A percentile compares a stretch with the other conserved stretches of the same genome.
Conservation (phyloP, 2,113 vertebrate genomes). For the Melanocharis versteri region DNA sequence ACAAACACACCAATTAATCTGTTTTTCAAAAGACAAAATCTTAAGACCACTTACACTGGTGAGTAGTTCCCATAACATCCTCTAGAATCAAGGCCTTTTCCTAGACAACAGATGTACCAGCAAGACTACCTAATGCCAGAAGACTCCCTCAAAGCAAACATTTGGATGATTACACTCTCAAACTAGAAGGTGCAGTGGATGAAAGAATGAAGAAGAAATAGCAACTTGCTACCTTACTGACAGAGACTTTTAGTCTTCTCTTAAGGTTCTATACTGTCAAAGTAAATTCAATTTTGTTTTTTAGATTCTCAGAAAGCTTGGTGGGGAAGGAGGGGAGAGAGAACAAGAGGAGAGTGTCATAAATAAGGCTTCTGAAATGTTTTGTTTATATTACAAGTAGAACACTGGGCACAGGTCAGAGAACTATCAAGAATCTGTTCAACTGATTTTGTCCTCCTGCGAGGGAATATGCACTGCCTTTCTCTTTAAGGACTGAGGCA, state of each 20-base stretch:
- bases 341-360: neutral
- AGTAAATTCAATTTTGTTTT: neutral
- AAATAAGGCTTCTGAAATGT: neutral
- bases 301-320: neutral
- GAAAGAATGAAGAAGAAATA: neutral
- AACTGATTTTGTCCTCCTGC: neutral
- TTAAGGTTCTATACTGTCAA: neutral
- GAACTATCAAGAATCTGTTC: neutral
- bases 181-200: neutral
- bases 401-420: neutral
- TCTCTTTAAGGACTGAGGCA: neutral
- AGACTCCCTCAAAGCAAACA: neutral
- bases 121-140: neutral
- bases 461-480: neutral
- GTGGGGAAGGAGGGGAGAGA: neutral
- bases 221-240: neutral
- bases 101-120: neutral
- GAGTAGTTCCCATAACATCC: neutral
- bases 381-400: neutral
- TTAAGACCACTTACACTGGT: neutral
- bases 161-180: neutral
- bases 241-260: neutral
- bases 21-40: neutral
- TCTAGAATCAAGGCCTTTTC: neutral
- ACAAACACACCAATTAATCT: neutral